phyloP scores from a whole-genome alignment of 2,113 vertebrate genomes.

The Artemisiospiza belli region DNA sequence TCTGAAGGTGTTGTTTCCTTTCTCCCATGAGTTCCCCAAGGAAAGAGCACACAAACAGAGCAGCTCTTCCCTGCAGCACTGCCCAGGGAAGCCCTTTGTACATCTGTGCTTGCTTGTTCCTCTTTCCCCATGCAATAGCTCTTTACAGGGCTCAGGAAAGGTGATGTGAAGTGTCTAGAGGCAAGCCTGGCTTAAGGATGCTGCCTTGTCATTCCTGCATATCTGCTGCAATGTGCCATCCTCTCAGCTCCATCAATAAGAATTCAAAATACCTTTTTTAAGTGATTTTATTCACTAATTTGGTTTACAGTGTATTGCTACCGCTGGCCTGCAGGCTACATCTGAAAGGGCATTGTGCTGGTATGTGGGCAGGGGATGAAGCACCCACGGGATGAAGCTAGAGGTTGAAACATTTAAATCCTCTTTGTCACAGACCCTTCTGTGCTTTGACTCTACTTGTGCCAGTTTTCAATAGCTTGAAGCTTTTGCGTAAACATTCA shows the following conservation, averaged over 20 bases:
- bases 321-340: neutral
- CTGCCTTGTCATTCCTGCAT: neutral
- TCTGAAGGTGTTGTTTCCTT: neutral
- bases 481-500: neutral
- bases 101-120: fast-evolving
- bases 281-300: neutral
- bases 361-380: neutral
- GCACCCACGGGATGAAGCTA: neutral
- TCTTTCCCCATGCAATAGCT: neutral
- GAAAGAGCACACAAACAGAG: neutral
- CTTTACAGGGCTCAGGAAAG: neutral
- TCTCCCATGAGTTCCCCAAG: neutral
- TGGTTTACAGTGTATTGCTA: neutral
- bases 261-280: neutral
- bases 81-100: neutral
- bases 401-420: neutral
- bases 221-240: neutral
- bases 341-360: neutral
- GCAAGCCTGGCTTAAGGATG: neutral
- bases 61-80: neutral
- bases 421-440: neutral
- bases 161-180: neutral
- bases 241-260: neutral
- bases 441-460: neutral
- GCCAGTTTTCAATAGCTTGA: neutral